Evolutionary conservation across 2,888 invertebrate genomes (phyloP).

Genomic region (Diplolepis rosae): DNA sequence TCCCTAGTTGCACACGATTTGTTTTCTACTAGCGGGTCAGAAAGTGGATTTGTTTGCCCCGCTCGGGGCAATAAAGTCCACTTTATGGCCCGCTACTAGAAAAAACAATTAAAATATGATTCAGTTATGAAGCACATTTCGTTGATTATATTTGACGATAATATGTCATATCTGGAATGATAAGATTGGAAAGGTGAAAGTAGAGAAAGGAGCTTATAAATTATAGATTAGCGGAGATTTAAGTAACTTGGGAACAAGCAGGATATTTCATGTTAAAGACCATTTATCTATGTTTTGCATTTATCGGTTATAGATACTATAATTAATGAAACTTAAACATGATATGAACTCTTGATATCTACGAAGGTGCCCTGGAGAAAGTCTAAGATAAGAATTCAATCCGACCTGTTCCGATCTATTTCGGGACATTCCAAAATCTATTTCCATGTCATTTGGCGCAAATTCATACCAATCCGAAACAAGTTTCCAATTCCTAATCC

Average conservation of each 20-base stretch:
- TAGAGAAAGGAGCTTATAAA: constrained; percentile 19
- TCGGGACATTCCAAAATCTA: too few species aligned
- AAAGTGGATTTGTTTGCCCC: too few species aligned
- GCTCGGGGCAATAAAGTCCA: too few species aligned
- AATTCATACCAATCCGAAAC: too few species aligned
- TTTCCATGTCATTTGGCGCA: too few species aligned
- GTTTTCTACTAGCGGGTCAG: too few species aligned
- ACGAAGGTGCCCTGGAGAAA: background rate
- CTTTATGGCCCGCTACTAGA: too few species aligned
- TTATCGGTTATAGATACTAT: constrained; percentile 13
- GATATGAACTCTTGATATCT: background rate
- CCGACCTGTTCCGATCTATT: too few species aligned
- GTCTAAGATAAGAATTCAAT: too few species aligned
- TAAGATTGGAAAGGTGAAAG: constrained; percentile 18
- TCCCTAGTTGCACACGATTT: too few species aligned
- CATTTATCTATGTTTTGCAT: constrained; percentile 21
- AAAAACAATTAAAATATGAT: background rate
- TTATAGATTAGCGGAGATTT: constrained; percentile 14
- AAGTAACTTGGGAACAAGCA: background rate
- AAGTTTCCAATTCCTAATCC: too few species aligned
- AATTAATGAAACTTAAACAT: constrained; percentile 17
- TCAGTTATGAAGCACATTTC: background rate
- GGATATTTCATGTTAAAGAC: constrained; percentile 11
- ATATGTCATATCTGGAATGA: background rate
- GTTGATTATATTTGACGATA: background rate